Percentiles rank a stretch among this genome's conserved stretches.
Evolutionary conservation across 2,888 invertebrate genomes (phyloP).

Genomic region (Metacarcinus magister): DNA sequence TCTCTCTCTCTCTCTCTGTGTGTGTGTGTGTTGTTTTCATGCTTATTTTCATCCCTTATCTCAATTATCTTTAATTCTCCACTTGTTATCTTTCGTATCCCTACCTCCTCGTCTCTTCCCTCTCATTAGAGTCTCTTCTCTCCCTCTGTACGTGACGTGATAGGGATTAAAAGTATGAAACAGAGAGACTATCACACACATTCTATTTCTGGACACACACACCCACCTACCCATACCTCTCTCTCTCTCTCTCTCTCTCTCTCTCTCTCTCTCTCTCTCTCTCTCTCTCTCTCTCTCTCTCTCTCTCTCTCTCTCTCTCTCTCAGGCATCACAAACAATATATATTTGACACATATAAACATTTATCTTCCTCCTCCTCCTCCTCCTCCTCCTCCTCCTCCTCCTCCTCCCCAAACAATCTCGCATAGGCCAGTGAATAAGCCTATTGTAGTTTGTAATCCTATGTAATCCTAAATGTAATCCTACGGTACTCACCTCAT

Average conservation of each 20-base stretch:
- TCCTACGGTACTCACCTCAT: slow-evolving; percentile 88
- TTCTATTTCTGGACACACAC: not conserved
- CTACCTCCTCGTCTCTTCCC: not conserved
- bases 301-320: not conserved
- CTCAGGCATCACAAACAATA: not conserved
- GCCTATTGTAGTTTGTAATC: too few species aligned
- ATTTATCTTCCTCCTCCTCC: not conserved
- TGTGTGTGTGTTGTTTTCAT: not conserved
- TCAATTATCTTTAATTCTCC: not conserved
- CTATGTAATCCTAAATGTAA: too few species aligned
- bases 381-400: too few species aligned
- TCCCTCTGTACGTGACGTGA: not conserved
- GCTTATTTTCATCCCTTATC: not conserved
- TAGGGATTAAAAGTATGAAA: not conserved
- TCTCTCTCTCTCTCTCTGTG: not conserved
- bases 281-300: not conserved
- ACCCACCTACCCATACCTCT: too few species aligned
- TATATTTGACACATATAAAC: too few species aligned
- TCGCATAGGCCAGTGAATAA: too few species aligned
- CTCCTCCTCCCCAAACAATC: too few species aligned
- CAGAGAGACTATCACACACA: not conserved
- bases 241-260: not conserved
- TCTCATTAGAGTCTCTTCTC: slow-evolving; percentile 33
- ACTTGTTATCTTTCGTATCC: not conserved
- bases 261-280: not conserved